Percentiles rank a stretch among this genome's conserved stretches.
Conservation (phyloP, 2,797 vertebrate species). For the Megaceryle alcyon region DNA sequence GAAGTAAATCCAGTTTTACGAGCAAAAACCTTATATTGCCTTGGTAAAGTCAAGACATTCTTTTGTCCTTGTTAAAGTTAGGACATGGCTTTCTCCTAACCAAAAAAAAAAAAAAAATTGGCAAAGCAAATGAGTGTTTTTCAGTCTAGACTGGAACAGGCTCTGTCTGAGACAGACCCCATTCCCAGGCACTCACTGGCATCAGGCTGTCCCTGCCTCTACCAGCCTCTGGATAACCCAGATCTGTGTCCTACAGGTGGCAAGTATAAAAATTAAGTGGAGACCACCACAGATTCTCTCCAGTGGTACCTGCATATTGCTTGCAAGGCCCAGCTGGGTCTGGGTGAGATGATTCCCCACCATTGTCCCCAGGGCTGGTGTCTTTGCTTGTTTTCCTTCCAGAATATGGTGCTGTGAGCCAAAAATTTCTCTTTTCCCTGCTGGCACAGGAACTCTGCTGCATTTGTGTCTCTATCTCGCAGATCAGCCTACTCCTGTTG, state of each 20-base stretch:
- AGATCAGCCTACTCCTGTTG: neutral
- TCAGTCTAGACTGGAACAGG: neutral
- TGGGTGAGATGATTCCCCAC: neutral
- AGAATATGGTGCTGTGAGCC: neutral
- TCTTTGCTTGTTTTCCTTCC: neutral
- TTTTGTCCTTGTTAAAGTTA: neutral
- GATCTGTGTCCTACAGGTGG: neutral
- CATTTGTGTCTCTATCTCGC: neutral
- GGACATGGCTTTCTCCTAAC: neutral
- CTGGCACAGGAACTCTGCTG: neutral
- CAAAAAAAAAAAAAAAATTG: neutral
- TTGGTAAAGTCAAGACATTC: slow-evolving; percentile 1
- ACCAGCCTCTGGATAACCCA: neutral
- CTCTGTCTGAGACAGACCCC: neutral
- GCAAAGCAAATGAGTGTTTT: neutral
- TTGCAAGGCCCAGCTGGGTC: neutral
- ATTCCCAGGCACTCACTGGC: neutral
- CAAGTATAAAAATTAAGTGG: neutral
- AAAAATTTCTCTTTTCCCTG: neutral
- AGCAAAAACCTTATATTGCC: neutral
- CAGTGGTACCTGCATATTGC: fast-evolving
- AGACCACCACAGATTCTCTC: neutral
- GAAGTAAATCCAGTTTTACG: neutral
- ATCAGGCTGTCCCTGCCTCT: neutral
- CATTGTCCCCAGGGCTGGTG: neutral